These are phyloP conservation scores for Chymomyza amoena DNA, from an alignment of 2,888 invertebrate genomes.

Conservation along the genomic window DNA sequence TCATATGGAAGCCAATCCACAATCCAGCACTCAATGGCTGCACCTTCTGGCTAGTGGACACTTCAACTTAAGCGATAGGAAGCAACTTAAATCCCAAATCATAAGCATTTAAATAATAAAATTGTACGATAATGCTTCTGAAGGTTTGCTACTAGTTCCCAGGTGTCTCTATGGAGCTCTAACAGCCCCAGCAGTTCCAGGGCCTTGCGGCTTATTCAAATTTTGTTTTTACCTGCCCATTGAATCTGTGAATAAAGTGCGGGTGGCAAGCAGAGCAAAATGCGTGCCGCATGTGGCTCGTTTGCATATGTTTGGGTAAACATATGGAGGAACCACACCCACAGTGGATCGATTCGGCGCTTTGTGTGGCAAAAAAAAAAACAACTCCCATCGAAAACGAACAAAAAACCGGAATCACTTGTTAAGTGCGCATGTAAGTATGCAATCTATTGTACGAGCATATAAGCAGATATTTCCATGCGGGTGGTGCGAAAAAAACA, in stretches of 20 bases:
- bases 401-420: not conserved
- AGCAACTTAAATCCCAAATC: slow-evolving; percentile 17
- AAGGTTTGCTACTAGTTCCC: slow-evolving; percentile 4
- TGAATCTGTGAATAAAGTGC: not conserved
- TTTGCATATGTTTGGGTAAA: slow-evolving; percentile 1
- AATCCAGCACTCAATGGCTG: slow-evolving; percentile 1
- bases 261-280: not conserved
- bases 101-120: slow-evolving; percentile 23
- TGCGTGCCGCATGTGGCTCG: slow-evolving; percentile 8
- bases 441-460: not conserved
- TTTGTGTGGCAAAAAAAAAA: not conserved
- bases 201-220: slow-evolving; percentile 15
- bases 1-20: not conserved
- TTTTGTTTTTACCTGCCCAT: not conserved
- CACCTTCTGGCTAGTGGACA: slow-evolving; percentile 2
- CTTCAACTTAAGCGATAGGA: slow-evolving; percentile 22
- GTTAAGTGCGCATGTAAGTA: slow-evolving; percentile 2
- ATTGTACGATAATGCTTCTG: slow-evolving; percentile 18
- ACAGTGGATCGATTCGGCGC: not conserved
- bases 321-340: not conserved
- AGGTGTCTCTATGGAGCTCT: not conserved
- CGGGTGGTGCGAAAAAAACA: not conserved
- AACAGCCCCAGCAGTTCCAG: not conserved
- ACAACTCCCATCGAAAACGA: not conserved
- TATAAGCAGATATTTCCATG: not conserved